Evolutionary conservation across 2,113 vertebrate genomes (phyloP), one percentile per base, ranked within the genome.

Genomic region (Platysternon megacephalum): DNA sequence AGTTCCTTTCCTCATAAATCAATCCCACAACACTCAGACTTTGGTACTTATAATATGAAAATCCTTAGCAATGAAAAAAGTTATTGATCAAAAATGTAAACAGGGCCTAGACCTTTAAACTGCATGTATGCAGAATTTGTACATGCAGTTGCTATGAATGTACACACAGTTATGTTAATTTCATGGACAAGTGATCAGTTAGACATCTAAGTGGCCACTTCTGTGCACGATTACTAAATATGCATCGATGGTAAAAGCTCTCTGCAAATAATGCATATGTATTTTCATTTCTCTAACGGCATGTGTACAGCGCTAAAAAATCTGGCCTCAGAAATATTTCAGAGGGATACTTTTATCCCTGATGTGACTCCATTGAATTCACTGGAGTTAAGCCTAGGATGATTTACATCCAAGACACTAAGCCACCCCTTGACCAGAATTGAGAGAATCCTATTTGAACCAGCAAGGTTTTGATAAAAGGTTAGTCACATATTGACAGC

Each of bases 371-470:
- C 29, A 83, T 22, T 82, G 90, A 32, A 53, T 65, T 85, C 6
- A 6, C 80, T 85, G 84, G 84, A 86, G 84, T 14, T 85, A 84
- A 97, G 44, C 55, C 76, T 90, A 32, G 24, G 26, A 56, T 91
- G 86, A 49, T n/a, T 94, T 82, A 81, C 56, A 90, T n/a, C 13
- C 52, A 32, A 80, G n/a, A 55, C 72, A 44, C 0, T 8, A 86
- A 83, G 52, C 61, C 84, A 46, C 86, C 82, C 29, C 32, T 48
- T 39, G 10, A 61, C 82, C 58, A 51, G 51, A 44, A 0, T 80
- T 89, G n/a, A 84, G 94, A 87, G 53, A 95, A 39, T 46, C 28
- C 46, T 6, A 82, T 93, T 72, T 85, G 86, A 91, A 82, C 82
- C 53, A n/a, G 0, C 53, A 26, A 3, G 0, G 11, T 84, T 96